A percentile compares a stretch with the other conserved stretches of the same genome.
Evolutionary conservation across 2,888 invertebrate species (phyloP).

Genomic region (Caenorhabditis wallacei): DNA sequence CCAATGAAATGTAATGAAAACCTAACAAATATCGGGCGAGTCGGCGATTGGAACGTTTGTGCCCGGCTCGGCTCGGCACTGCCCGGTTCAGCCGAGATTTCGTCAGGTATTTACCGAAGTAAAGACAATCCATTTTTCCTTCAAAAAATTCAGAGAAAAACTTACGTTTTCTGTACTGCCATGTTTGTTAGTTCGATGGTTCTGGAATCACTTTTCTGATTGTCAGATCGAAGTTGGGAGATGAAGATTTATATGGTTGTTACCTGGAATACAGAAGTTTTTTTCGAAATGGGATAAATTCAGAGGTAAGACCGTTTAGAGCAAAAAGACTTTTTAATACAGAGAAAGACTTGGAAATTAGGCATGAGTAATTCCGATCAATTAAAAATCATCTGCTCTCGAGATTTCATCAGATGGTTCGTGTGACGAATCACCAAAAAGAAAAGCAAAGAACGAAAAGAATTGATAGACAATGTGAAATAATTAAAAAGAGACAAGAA

Average conservation of each 20-base stretch:
- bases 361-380: too few relatives aligned
- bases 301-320: background rate
- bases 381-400: conserved; percentile 9
- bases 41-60: too few relatives aligned
- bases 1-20: too few relatives aligned
- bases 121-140: too few relatives aligned
- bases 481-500: conserved; percentile 19
- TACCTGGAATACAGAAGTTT: conserved; percentile 5
- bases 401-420: background rate
- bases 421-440: conserved; percentile 12
- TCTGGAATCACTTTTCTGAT: background rate
- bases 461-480: conserved; percentile 4
- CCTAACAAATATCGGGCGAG: too few relatives aligned
- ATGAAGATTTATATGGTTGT: background rate
- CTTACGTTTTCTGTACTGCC: conserved; percentile 35
- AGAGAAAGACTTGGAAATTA: too few relatives aligned
- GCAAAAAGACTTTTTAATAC: too few relatives aligned
- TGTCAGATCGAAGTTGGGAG: background rate
- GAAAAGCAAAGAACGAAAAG: conserved; percentile 11
- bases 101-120: too few relatives aligned
- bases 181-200: background rate
- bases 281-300: background rate
- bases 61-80: too few relatives aligned
- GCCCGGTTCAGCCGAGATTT: too few relatives aligned
- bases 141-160: too few relatives aligned